Evolutionary conservation across 2,113 vertebrate genomes (phyloP), one percentile per base, ranked within the genome.

Genomic region (Perognathus longimembris): DNA sequence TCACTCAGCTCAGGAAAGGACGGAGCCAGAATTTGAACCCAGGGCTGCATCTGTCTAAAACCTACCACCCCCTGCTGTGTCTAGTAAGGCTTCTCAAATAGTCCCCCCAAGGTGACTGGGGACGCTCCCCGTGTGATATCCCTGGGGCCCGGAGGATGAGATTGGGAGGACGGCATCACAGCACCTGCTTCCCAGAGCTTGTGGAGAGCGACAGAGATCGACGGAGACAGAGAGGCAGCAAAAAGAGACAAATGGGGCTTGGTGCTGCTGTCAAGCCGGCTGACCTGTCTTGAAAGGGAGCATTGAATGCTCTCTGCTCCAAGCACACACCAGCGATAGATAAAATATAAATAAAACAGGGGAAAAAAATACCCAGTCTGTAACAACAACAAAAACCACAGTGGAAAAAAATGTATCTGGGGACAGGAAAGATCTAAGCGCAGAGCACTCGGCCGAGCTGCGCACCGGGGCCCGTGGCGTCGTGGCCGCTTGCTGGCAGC

Each of bases 101-200:
- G 22, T 12, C 21, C 66, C 3, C 3, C 38, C 2, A 12, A 54
- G 15, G 50, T 18, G 50, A 54, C 50, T 54, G 50, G 50, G 50
- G 50, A 54, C 50, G 15, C 50, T 54, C 50, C 17, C 50, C 50
- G 17, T 12, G 50, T 4, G 4, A 54, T 54, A 15, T 54, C 50
- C 0, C 0, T 12, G 5, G 73, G 42, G 22, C 24, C 30, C 75
- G 8, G 4, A 71, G 63, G 30, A 6, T 2, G 2, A 54, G 50
- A 15, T 17, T 15, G 18, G 10, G 2, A 1, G 3, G 50, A 30
- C 17, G 18, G 26, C 0, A 5, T n/a, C 57, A 5, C 4, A 15
- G 34, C 10, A 5, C 18, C 17, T 9, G 5, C 28, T 6, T 57
- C 54, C 36, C 30, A 17, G 50, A 38, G 21, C 32, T 34, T 73